Conservation (phyloP, 2,797 vertebrate species). For the Xenentodon cancila region DNA sequence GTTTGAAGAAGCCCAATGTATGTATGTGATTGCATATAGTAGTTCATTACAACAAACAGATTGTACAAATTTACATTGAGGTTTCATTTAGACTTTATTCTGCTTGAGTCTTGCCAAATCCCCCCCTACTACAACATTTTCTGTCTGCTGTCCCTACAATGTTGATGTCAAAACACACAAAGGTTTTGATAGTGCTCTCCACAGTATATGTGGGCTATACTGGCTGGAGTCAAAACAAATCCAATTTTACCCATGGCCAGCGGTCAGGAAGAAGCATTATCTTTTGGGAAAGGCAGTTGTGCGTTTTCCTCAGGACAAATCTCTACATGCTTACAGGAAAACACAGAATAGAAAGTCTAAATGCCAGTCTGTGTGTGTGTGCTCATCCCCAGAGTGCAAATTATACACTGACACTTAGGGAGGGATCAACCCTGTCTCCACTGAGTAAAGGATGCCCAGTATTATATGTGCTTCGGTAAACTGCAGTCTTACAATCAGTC, state of each 20-base stretch:
- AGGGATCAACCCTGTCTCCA: no score
- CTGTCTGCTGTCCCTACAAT: constrained; percentile 17
- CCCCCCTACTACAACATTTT: constrained; percentile 10
- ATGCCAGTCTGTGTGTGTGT: constrained; percentile 35
- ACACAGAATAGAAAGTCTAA: constrained; percentile 28
- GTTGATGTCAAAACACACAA: constrained; percentile 45
- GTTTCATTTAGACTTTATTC: no score
- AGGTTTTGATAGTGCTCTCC: constrained; percentile 19
- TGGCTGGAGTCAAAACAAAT: constrained; percentile 70
- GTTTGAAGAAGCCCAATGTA: no score
- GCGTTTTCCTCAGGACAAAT: constrained; percentile 56
- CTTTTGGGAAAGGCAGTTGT: constrained; percentile 63
- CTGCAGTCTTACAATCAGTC: no score
- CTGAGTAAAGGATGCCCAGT: no score
- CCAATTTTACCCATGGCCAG: constrained; percentile 52
- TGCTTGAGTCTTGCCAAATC: constrained; percentile 5
- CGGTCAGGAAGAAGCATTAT: constrained; percentile 62
- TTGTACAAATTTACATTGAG: no score
- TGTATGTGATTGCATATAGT: no score
- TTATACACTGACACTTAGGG: no score
- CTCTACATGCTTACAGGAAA: constrained; percentile 37
- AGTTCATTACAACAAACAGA: no score
- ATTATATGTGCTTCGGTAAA: no score
- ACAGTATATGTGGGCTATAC: constrained; percentile 54
- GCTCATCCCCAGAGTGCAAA: constrained; percentile 38